phyloP scores from a whole-genome alignment of 2,113 vertebrate species.

The Pomatorhinus ruficollis region DNA sequence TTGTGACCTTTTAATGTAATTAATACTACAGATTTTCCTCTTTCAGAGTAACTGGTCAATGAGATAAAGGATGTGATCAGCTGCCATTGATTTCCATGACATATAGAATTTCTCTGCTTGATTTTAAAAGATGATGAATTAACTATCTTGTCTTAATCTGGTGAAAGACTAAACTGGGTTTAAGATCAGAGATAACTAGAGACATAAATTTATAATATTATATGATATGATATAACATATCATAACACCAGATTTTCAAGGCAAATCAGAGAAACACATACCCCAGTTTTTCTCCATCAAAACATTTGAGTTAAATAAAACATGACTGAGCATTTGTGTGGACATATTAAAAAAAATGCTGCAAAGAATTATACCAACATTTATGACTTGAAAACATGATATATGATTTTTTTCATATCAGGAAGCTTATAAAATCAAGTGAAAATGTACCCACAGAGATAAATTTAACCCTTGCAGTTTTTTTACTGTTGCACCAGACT shows the following conservation, averaged over 20 bases:
- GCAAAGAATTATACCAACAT: not conserved
- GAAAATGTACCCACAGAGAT: not conserved
- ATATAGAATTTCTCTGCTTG: not conserved
- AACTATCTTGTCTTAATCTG: not conserved
- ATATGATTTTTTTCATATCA: not conserved
- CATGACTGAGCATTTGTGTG: not conserved
- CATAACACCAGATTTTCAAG: not conserved
- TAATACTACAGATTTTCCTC: not conserved
- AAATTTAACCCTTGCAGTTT: not conserved
- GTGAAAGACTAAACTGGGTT: not conserved
- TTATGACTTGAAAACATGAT: not conserved
- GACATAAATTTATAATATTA: not conserved
- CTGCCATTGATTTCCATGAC: not conserved
- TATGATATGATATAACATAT: no score
- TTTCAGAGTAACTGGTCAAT: not conserved
- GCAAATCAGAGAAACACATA: not conserved
- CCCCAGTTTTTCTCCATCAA: not conserved
- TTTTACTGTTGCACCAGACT: slow-evolving; percentile 15
- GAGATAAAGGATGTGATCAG: not conserved
- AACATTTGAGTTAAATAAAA: not conserved
- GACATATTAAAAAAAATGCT: not conserved
- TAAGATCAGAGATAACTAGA: not conserved
- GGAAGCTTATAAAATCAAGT: not conserved
- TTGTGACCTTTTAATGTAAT: not conserved
- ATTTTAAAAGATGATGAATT: not conserved